A percentile compares a stretch with the other conserved stretches of the same genome.
These are phyloP conservation scores for Lagocephalus sceleratus DNA, from an alignment of 2,797 vertebrate species.

Conservation along the genomic window DNA sequence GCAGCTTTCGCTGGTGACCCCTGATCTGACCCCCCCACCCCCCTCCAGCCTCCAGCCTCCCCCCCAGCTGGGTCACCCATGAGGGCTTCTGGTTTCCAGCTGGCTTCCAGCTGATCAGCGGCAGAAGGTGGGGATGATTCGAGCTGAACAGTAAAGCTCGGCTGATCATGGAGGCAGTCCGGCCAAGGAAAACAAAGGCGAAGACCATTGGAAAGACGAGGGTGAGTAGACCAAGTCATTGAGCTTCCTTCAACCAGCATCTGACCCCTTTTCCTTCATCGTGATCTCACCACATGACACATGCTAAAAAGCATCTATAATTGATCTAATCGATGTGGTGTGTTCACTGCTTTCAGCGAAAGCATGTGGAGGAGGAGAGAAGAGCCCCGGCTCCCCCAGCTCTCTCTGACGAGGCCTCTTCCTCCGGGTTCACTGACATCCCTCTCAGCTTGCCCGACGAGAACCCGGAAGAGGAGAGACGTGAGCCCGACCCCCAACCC, in stretches of 20 bases:
- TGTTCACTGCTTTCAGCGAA: slow-evolving; percentile 44
- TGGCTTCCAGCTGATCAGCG: slow-evolving; percentile 16
- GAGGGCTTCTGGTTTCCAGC: slow-evolving; percentile 10
- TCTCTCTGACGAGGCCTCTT: slow-evolving; percentile 41
- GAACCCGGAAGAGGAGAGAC: slow-evolving; percentile 31
- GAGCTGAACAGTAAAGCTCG: slow-evolving; percentile 22
- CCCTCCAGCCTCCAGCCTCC: slow-evolving; percentile 7
- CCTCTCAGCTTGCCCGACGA: slow-evolving; percentile 67
- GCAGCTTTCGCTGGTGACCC: slow-evolving; percentile 41
- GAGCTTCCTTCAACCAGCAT: neutral
- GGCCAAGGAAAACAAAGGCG: slow-evolving; percentile 75
- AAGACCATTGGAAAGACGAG: slow-evolving; percentile 69
- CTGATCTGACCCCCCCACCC: too few species aligned
- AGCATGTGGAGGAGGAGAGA: slow-evolving; percentile 51
- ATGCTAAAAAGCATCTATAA: neutral
- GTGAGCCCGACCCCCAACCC: slow-evolving; percentile 9
- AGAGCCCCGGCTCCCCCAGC: slow-evolving; percentile 32
- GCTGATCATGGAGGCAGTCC: slow-evolving; percentile 77
- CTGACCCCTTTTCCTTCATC: neutral
- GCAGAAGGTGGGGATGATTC: slow-evolving; percentile 27
- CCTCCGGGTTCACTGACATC: slow-evolving; percentile 69
- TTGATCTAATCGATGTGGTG: neutral
- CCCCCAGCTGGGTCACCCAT: slow-evolving; percentile 4
- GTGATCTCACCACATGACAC: neutral
- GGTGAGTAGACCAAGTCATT: slow-evolving; percentile 49